Evolutionary conservation across 2,113 vertebrate genomes (phyloP).

Genomic region (Burhinus bistriatus): DNA sequence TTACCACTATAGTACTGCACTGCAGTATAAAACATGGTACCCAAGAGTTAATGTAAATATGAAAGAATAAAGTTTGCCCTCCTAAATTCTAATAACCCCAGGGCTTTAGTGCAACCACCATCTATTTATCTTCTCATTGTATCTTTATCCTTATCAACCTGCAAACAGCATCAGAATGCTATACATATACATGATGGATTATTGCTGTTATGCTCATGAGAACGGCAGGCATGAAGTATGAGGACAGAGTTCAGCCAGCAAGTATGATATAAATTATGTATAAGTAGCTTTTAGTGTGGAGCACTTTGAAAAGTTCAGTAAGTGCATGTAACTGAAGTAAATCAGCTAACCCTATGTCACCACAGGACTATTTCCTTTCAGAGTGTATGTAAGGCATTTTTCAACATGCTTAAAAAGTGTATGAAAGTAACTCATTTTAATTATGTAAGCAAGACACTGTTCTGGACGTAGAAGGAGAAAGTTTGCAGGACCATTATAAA

Average conservation of each 20-base stretch:
- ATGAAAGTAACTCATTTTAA: neutral
- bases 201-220: slow-evolving; percentile 18
- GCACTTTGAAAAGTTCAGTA: slow-evolving; percentile 16
- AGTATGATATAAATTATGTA: slow-evolving; percentile 39
- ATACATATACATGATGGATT: slow-evolving; percentile 13
- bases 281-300: slow-evolving; percentile 21
- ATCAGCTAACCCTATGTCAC: neutral
- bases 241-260: slow-evolving; percentile 34
- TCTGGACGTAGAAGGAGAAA: neutral
- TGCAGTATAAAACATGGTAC: neutral
- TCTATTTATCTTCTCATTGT: neutral
- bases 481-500: neutral
- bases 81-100: neutral
- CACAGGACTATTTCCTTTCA: neutral
- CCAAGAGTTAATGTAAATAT: neutral
- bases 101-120: neutral
- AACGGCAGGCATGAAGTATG: neutral
- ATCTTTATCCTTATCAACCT: neutral
- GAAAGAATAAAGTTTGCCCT: neutral
- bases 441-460: neutral
- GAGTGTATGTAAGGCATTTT: neutral
- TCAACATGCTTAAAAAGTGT: neutral
- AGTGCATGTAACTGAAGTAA: neutral
- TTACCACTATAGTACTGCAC: neutral
- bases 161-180: neutral